Base-by-base conservation (phyloP, 2,888 invertebrate genomes). In the Hyppa rectilinea region DNA sequence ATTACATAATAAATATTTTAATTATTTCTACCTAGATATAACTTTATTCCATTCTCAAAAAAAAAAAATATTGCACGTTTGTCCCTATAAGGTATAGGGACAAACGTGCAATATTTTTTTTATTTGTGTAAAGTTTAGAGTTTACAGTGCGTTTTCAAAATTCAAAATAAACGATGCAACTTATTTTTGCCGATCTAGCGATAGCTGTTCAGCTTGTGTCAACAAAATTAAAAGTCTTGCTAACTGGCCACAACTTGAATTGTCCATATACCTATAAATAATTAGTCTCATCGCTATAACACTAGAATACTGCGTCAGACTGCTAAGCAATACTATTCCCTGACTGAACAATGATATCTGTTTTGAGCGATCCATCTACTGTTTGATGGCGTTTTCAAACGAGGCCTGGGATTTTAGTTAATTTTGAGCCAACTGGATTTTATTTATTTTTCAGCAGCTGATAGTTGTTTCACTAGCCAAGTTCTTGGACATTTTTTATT, bases 381-480 rank as follows among this genome's bases (percentile, higher is more conserved):
- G 29, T 29, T 40, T 26, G 34, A 40, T 20, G 45, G 47, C 53
- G 45, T 40, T 55, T 76, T 40, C n/a, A 9, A 76, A 77, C 10
- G 47, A 53, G 69, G 34, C 68, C 77, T 47, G 10, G 20, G n/a
- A 38, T 47, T 65, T 68, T 23, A 38, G 45, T 40, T 68, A 20
- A n/a, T 34, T 53, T 53, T 53, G 31, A 66, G 36, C 20, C 23
- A 14, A 10, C n/a, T 29, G 34, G 47, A 53, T 2, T 47, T 10
- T n/a, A 10, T n/a, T 64, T 10, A 23, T 43, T 20, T 40, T 36
- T 29, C 20, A 23, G 29, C 2, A 29, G 23, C 7, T 29, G 38
- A 26, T 59, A n/a, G 31, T 1, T 38, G 12, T 23, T 20, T 26
- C 2, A 6, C 20, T 1, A 45, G 17, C 9, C 6, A 20, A 17